A percentile compares a stretch with the other conserved stretches of the same genome.
phyloP scores from a whole-genome alignment of 2,888 invertebrate genomes.

The Hydriomena furcata region DNA sequence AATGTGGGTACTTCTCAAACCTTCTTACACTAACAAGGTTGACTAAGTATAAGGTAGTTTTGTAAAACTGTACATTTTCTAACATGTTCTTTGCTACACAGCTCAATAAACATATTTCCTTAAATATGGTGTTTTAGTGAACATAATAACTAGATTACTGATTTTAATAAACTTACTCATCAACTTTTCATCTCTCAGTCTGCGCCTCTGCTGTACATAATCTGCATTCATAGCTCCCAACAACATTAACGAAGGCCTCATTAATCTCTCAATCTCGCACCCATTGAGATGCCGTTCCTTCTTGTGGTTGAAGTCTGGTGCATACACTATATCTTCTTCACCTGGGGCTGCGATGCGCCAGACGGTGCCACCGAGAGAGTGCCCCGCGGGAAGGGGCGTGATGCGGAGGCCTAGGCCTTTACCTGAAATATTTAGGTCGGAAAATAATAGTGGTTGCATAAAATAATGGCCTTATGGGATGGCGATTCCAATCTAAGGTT shows the following conservation, averaged over 20 bases:
- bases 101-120: too few species aligned
- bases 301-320: slow-evolving; percentile 99
- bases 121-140: too few species aligned
- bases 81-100: too few species aligned
- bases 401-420: slow-evolving; percentile 98
- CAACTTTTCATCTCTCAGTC: slow-evolving; percentile 96
- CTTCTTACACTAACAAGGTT: too few species aligned
- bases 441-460: neutral
- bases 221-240: slow-evolving; percentile 98
- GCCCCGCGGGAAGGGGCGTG: slow-evolving; percentile 97
- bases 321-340: slow-evolving; percentile 99
- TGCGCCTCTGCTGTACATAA: slow-evolving; percentile 94
- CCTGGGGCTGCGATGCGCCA: slow-evolving; percentile 99
- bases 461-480: too few species aligned
- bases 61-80: too few species aligned
- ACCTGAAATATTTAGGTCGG: slow-evolving; percentile 74
- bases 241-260: slow-evolving; percentile 96
- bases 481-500: too few species aligned
- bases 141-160: too few species aligned
- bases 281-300: slow-evolving; percentile 99
- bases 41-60: too few species aligned
- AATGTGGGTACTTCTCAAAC: too few species aligned
- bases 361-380: slow-evolving; percentile 99
- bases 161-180: slow-evolving; percentile 88
- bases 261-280: slow-evolving; percentile 94